phyloP scores from a whole-genome alignment of 2,797 vertebrate species.

The Acanthornis magna region DNA sequence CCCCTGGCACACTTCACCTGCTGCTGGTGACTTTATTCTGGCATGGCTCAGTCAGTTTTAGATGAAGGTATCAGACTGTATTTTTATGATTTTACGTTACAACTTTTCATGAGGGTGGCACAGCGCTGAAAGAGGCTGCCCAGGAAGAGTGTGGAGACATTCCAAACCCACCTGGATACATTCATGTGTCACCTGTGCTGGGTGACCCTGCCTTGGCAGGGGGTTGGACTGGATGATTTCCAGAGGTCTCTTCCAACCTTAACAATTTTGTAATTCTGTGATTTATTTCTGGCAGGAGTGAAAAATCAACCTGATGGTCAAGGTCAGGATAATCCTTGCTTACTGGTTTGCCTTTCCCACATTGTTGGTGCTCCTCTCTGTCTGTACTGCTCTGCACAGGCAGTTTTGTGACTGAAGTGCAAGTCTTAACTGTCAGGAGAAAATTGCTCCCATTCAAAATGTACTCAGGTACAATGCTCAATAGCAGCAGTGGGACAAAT shows the following conservation, averaged over 20 bases:
- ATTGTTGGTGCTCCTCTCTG: fast-evolving
- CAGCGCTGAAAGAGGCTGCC: background rate
- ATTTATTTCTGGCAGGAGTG: background rate
- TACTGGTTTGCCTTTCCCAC: fast-evolving
- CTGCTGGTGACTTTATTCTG: background rate
- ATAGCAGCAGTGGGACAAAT: fast-evolving
- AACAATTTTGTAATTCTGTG: background rate
- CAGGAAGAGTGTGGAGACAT: background rate
- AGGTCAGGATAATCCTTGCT: background rate
- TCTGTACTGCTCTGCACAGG: fast-evolving
- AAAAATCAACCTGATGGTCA: background rate
- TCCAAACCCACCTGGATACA: background rate
- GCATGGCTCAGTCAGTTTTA: fast-evolving
- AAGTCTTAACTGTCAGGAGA: background rate
- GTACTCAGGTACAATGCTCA: fast-evolving
- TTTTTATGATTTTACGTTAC: fast-evolving
- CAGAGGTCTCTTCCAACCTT: background rate
- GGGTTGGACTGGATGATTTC: background rate
- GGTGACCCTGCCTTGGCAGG: background rate
- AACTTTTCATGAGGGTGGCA: background rate
- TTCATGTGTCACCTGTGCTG: background rate
- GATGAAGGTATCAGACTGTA: fast-evolving
- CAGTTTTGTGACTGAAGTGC: background rate
- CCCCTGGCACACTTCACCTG: fast-evolving
- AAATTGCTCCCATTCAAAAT: fast-evolving